Conservation (phyloP, 1,140 invertebrate species). For the Ptiloglossa arizonensis region DNA sequence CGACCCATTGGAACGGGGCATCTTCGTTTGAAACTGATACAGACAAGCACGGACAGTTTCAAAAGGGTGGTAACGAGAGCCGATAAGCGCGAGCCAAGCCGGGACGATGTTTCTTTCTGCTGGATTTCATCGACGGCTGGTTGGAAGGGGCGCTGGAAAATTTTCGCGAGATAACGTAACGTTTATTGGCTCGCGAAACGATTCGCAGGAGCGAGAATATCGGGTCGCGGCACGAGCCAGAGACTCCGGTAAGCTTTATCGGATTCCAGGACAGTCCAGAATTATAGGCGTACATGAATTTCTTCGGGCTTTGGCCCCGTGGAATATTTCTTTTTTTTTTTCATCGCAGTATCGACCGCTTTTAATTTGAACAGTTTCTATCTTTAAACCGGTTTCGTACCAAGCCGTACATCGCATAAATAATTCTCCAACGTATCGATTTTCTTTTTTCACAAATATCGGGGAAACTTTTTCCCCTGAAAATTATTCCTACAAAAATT, state of each 20-base stretch:
- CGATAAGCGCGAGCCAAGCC: conserved; percentile 13
- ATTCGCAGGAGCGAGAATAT: conserved; percentile 37
- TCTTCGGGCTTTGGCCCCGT: no score
- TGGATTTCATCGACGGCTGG: background rate
- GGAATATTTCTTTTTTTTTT: background rate
- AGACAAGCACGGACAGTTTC: background rate
- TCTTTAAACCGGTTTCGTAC: no score
- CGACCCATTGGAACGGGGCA: background rate
- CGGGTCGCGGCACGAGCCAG: conserved; percentile 30
- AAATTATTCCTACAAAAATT: no score
- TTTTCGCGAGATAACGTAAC: conserved; percentile 42
- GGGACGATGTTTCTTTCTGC: conserved; percentile 3
- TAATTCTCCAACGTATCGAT: no score
- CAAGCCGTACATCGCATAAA: no score
- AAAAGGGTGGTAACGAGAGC: background rate
- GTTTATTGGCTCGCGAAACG: conserved; percentile 39
- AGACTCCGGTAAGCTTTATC: conserved; percentile 22
- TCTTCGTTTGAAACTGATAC: background rate
- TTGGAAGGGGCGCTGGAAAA: background rate
- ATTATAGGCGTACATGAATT: background rate
- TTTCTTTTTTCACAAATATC: no score
- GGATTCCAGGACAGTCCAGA: conserved; percentile 11
- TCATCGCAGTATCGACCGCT: background rate
- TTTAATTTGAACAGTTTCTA: background rate
- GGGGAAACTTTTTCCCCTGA: no score